Evolutionary conservation across 92 coral and sea anemone species (phyloP).

Genomic region (Epizoanthus stellaris): DNA sequence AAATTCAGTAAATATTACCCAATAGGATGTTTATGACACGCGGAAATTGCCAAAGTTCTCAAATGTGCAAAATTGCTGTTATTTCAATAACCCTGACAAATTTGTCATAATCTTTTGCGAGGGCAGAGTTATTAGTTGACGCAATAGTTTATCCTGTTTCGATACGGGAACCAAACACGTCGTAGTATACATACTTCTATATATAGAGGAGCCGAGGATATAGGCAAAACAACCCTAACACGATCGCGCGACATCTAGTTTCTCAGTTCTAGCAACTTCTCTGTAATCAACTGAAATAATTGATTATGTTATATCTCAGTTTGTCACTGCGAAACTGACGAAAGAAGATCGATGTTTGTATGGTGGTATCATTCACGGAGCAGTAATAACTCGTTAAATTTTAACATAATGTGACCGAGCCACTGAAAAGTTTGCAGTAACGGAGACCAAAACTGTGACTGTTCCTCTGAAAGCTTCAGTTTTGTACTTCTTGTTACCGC

Average conservation of each 20-base stretch:
- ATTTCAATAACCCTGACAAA: background rate
- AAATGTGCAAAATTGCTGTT: background rate
- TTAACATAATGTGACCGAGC: slow-evolving; percentile 39
- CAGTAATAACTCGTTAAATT: slow-evolving; percentile 18
- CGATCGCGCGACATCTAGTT: too few relatives aligned
- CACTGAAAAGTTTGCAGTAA: slow-evolving; percentile 4
- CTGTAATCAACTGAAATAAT: background rate
- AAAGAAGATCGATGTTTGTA: background rate
- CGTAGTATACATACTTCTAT: background rate
- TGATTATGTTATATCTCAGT: background rate
- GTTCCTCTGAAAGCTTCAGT: background rate
- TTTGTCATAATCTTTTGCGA: background rate
- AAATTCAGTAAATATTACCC: background rate
- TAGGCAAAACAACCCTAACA: too few relatives aligned
- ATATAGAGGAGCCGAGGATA: background rate
- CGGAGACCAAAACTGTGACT: background rate
- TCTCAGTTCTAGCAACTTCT: background rate
- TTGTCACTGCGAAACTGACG: background rate
- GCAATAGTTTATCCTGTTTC: background rate
- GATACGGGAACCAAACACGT: background rate
- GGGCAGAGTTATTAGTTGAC: background rate
- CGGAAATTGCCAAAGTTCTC: background rate
- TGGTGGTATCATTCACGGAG: slow-evolving; percentile 14
- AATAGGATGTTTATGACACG: background rate
- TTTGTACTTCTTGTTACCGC: background rate